phyloP scores from a whole-genome alignment of 2,797 vertebrate genomes.

The Chaetophractus vellerosus region DNA sequence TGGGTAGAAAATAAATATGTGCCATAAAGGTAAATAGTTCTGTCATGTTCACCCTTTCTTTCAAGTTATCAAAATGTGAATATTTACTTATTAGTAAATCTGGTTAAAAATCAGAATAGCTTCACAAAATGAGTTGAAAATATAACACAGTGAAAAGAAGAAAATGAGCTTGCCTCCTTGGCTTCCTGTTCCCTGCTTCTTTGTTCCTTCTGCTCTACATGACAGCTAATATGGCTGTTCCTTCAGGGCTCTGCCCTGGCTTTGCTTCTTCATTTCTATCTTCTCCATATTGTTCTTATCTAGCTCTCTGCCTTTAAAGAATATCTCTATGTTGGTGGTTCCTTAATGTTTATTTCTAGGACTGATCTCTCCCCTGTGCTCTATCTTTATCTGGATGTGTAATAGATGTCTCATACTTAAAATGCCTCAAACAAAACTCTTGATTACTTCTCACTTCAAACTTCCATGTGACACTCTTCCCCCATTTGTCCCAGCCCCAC shows the following conservation, averaged over 20 bases:
- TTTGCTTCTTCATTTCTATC: not conserved
- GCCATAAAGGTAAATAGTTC: constrained; percentile 17
- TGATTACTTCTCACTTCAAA: not conserved
- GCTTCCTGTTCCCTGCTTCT: not conserved
- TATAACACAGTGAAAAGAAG: not conserved
- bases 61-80: constrained; percentile 28
- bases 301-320: not conserved
- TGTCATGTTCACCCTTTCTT: constrained; percentile 18
- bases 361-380: not conserved
- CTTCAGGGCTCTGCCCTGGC: not conserved
- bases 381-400: not conserved
- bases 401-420: not conserved
- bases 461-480: not conserved
- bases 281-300: not conserved
- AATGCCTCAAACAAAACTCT: not conserved
- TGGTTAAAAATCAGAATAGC: not conserved
- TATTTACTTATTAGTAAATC: not conserved
- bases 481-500: not conserved
- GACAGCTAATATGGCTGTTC: not conserved
- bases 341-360: not conserved
- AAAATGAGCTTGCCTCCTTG: not conserved
- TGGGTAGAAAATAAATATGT: constrained; percentile 53
- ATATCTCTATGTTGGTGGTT: not conserved
- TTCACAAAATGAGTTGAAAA: not conserved
- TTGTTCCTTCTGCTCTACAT: not conserved